Evolutionary conservation across 2,888 invertebrate species (phyloP).

Genomic region (Sphinx pinastri): DNA sequence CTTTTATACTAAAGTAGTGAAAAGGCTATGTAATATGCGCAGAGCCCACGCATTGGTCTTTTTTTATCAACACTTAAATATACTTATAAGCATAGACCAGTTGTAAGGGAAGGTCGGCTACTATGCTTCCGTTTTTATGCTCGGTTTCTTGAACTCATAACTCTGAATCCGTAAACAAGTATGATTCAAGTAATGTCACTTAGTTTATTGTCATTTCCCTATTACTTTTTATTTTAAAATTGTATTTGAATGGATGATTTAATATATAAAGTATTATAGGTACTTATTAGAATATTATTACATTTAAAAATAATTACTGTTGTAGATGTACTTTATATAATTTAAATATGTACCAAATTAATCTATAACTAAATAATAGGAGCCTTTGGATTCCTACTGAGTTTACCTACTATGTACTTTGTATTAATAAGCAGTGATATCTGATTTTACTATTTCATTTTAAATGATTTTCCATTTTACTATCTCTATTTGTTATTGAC

Average conservation of each 20-base stretch:
- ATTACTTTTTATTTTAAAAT: constrained; percentile 24
- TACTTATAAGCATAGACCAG: constrained; percentile 28
- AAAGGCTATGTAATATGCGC: constrained; percentile 38
- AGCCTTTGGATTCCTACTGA: no score
- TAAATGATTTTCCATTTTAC: no score
- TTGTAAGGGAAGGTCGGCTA: constrained; percentile 48
- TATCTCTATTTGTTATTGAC: no score
- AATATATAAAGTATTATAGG: no score
- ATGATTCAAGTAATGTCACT: constrained; percentile 27
- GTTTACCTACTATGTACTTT: no score
- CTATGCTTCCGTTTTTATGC: constrained; percentile 53
- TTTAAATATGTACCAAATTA: no score
- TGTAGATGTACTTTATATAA: no score
- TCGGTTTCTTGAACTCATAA: constrained; percentile 51
- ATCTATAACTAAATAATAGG: no score
- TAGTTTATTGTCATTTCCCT: constrained; percentile 27
- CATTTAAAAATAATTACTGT: no score
- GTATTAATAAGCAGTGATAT: no score
- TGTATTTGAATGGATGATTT: neutral
- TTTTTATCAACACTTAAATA: constrained; percentile 28
- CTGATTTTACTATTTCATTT: no score
- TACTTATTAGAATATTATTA: neutral
- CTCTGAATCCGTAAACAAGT: constrained; percentile 28
- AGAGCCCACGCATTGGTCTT: constrained; percentile 29
- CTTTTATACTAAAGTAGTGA: constrained; percentile 44